Conservation (phyloP, 2,797 vertebrate genomes). For the Lerista edwardsae region DNA sequence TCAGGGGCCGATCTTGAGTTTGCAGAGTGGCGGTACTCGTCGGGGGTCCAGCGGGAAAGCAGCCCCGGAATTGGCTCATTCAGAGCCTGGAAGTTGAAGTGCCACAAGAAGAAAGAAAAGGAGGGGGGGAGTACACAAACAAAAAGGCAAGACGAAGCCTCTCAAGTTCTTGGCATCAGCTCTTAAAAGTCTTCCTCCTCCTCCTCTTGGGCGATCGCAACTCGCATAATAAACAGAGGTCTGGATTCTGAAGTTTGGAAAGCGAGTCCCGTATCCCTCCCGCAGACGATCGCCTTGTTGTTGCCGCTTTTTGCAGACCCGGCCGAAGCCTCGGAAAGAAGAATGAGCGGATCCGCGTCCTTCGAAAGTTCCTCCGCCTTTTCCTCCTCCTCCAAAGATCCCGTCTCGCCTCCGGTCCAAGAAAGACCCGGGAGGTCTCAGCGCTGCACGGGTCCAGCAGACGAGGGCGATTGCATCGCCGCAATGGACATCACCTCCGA, state of each 20-base stretch:
- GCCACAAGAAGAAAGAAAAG: not conserved
- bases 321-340: not conserved
- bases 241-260: not conserved
- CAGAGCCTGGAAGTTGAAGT: not conserved
- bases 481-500: no score
- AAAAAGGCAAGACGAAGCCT: no score
- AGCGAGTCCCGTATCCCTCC: no score
- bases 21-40: not conserved
- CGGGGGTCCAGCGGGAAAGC: not conserved
- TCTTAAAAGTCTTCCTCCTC: not conserved
- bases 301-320: not conserved
- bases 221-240: not conserved
- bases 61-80: not conserved
- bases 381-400: not conserved
- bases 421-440: not conserved
- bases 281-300: not conserved
- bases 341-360: not conserved
- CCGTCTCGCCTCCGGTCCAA: not conserved
- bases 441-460: not conserved
- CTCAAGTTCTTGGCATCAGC: not conserved
- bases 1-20: not conserved
- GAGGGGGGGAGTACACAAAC: no score
- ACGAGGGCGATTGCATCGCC: not conserved
- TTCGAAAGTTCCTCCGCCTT: constrained; percentile 10
- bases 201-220: not conserved